These are phyloP conservation scores for Uloborus diversus DNA, from an alignment of 1,140 invertebrate genomes.

Conservation along the genomic window DNA sequence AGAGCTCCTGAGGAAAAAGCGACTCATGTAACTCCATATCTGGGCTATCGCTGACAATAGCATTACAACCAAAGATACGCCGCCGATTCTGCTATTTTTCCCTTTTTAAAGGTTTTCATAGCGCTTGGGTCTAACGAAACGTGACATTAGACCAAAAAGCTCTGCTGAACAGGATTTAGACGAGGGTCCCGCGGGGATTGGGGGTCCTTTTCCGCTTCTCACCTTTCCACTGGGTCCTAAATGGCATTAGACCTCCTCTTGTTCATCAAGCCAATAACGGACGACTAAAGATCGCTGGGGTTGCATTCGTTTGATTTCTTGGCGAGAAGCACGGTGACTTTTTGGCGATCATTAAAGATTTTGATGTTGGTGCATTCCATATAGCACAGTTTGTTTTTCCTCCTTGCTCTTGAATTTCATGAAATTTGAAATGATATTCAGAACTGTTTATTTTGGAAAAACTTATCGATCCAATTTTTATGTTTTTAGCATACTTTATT, in stretches of 20 bases:
- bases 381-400: no score
- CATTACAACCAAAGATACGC: constrained; percentile 30
- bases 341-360: no score
- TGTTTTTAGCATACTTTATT: no score
- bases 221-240: constrained; percentile 46
- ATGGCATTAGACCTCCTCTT: constrained; percentile 50
- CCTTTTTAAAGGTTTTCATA: constrained; percentile 52
- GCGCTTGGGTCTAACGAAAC: constrained; percentile 13
- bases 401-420: no score
- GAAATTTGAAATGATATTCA: background rate
- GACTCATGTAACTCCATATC: constrained; percentile 18
- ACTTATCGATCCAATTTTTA: no score
- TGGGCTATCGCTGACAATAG: constrained; percentile 38
- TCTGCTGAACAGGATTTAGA: constrained; percentile 36
- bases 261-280: constrained; percentile 55
- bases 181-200: constrained; percentile 3
- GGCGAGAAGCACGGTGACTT: background rate
- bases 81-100: constrained; percentile 18
- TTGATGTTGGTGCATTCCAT: no score
- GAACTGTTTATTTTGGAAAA: background rate
- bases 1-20: background rate
- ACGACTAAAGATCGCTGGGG: constrained; percentile 31
- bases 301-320: constrained; percentile 42
- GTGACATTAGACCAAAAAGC: constrained; percentile 53
- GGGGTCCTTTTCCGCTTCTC: constrained; percentile 49